Evolutionary conservation across 2,797 vertebrate species (phyloP), one percentile per base, ranked within the genome.

Genomic region (Anniella stebbinsi): DNA sequence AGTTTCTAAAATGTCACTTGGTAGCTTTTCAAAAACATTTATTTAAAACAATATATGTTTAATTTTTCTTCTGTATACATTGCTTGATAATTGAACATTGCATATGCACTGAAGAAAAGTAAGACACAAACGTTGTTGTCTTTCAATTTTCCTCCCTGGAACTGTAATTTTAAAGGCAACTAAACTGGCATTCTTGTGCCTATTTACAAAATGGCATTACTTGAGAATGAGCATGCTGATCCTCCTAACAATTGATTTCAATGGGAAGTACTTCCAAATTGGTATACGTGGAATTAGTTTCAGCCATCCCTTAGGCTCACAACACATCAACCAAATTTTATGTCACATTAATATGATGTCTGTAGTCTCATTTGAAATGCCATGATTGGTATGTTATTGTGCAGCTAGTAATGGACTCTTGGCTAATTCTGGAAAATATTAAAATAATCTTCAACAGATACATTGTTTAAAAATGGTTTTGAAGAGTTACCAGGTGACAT

Each of bases 391-490:
- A 82, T 45, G 48, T 66, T 33, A 51, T 45, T 48, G 36, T 45
- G 28, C 38, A 18, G 13, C 15, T 67, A 67, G 12, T 57, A 84
- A n/a, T 51, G 21, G 41, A 75, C 6, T 66, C 36, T 82, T 21
- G n/a, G 25, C 28, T 81, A 57, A 81, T 87, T 6, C 23, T 72
- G n/a, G 17, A 5, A 30, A 69, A 72, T 23, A 70, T 78, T 7
- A 88, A 63, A 67, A 80, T 87, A 36, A 21, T 81, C 36, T 80
- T 88, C 72, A 2, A 81, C 18, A 81, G 25, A 70, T 72, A 75
- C 6, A 25, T 45, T 45, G 45, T 45, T 3, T 45, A 48, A 84
- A 66, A 18, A 48, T 51, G 4, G 4, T 51, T 36, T 17, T 70
- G 67, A 38, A 75, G n/a, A 76, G 60, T 3, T 54, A 36, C 33